Evolutionary conservation across 2,888 invertebrate species (phyloP), one percentile per base, ranked within the genome.

Genomic region (Sminthurinus aureus): DNA sequence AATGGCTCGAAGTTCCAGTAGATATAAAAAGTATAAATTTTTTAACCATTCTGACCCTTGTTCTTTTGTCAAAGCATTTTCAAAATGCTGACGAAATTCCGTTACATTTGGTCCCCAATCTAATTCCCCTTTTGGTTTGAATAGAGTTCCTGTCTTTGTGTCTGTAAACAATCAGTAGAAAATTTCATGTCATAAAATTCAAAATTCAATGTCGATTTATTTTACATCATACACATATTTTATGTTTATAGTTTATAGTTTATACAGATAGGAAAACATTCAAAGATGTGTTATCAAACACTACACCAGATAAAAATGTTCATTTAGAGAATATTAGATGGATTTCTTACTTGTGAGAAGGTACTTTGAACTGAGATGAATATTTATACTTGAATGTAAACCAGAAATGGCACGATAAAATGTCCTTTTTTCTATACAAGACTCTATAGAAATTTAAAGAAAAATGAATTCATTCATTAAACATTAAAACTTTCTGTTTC

Each of bases 341-440:
- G 6, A 38, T 38, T 38, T 38, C 89, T 89, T 92, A 92, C 96
- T 94, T 83, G 95, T 94, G 74, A 96, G 90, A 87, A 98, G 93
- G 92, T 96, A 98, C 90, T 97, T 95, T 0, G 98, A 94, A 89
- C 95, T 95, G 75, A 99, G 92, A 90, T 99, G 99, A 87, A 99
- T 96, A 89, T 98, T 99, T 87, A 99, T 99, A 90, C 98, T 99
- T 0, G 97, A 93, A 90, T 99, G 99, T 81, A 99, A 92, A 0
- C 99, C 99, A 6, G 99, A 99, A 85, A 99, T 93, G n/a, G 97
- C 94, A 89, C 99, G 93, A 90, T 98, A 99, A 91, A 99, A 99
- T 0, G 95, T 97, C 87, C 99, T 92, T 90, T 99, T 98, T 90
- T 99, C 99, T 89, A 99, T 92, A 90, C 99, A 99, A 93, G 98